A percentile compares a stretch with the other conserved stretches of the same genome.
Conservation (phyloP, 1,140 invertebrate species). For the Drosophila saltans region DNA sequence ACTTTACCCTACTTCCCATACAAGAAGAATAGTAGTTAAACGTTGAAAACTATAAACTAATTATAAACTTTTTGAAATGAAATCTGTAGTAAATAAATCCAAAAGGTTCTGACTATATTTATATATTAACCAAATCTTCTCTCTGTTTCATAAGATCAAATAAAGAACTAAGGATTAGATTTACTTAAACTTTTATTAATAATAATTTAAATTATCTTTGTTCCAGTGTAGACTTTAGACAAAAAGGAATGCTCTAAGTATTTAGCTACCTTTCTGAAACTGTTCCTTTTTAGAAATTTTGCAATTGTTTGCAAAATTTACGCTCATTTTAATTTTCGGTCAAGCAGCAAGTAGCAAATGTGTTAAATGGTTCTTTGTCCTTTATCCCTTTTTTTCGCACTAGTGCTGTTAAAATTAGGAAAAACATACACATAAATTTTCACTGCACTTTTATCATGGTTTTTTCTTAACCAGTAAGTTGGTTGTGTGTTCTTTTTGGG, state of each 20-base stretch:
- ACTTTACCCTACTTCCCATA: no score
- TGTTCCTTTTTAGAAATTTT: constrained; percentile 47
- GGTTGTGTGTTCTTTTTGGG: no score
- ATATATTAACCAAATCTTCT: no score
- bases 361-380: constrained; percentile 58
- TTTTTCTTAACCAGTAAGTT: not conserved
- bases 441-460: constrained; percentile 41
- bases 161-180: no score
- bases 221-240: constrained; percentile 39
- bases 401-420: constrained; percentile 8
- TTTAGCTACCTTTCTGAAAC: constrained; percentile 11
- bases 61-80: no score
- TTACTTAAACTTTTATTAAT: no score
- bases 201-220: constrained; percentile 10
- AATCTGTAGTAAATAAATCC: no score
- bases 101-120: no score
- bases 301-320: constrained; percentile 78
- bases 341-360: constrained; percentile 58
- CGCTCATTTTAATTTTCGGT: constrained; percentile 70
- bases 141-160: no score
- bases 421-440: constrained; percentile 67
- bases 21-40: no score
- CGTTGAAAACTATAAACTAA: no score
- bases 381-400: constrained; percentile 12
- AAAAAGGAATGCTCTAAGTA: constrained; percentile 15